phyloP scores from a whole-genome alignment of 2,888 invertebrate genomes.

The Micropterix aruncella region DNA sequence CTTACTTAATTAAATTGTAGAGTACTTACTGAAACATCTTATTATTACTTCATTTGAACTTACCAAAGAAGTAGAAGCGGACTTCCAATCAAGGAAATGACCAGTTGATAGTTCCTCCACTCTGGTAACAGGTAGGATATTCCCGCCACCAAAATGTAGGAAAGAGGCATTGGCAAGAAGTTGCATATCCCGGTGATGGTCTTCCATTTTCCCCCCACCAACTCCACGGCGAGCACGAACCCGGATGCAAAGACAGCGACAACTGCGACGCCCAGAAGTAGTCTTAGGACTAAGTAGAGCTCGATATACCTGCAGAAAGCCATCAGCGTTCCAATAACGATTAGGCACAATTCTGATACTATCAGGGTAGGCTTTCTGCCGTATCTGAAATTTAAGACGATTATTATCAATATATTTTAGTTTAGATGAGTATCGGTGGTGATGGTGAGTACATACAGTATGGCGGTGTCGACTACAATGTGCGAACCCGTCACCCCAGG shows the following conservation, averaged over 20 bases:
- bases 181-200: constrained; percentile 49
- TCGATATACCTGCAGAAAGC: constrained; percentile 1
- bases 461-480: too few relatives aligned
- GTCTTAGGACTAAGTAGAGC: constrained; percentile 18
- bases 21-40: too few relatives aligned
- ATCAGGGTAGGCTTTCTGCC: constrained; percentile 49
- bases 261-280: constrained; percentile 45
- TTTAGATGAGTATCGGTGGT: too few relatives aligned
- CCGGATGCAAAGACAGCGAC: constrained; percentile 42
- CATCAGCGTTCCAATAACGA: constrained; percentile 29
- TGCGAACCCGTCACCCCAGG: too few relatives aligned
- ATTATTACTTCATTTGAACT: too few relatives aligned
- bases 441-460: too few relatives aligned
- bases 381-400: constrained; percentile 33
- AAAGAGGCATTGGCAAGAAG: constrained; percentile 35
- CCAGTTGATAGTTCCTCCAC: constrained; percentile 37
- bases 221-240: constrained; percentile 50
- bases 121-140: constrained; percentile 44
- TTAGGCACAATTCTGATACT: constrained; percentile 38
- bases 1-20: too few relatives aligned
- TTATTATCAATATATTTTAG: too few relatives aligned
- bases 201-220: constrained; percentile 49
- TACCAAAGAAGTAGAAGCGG: too few relatives aligned
- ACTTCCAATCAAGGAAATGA: too few relatives aligned
- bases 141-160: constrained; percentile 42